phyloP scores from a whole-genome alignment of 2,888 invertebrate species.

The Stenchaetothrips biformis region DNA sequence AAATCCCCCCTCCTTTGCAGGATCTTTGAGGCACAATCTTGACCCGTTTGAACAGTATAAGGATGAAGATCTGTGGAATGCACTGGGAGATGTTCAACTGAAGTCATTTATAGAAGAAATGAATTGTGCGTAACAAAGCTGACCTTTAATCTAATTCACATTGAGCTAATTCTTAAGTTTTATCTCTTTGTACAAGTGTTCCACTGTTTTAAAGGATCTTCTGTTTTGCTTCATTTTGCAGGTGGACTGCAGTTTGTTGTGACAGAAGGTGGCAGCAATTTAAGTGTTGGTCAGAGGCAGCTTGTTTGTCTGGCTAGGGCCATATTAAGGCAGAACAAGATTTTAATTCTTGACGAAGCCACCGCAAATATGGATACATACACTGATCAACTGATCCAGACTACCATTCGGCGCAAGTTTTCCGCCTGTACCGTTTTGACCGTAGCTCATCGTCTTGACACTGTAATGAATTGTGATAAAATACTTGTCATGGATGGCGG shows the following conservation, averaged over 20 bases:
- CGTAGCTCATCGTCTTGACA: conserved; percentile 85
- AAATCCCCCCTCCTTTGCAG: too few species aligned
- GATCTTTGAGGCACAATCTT: conserved; percentile 79
- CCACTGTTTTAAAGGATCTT: not conserved
- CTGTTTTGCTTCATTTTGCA: conserved; percentile 39
- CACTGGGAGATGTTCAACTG: conserved; percentile 66
- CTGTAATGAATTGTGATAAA: conserved; percentile 87
- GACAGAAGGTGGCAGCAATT: conserved; percentile 70
- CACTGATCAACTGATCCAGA: conserved; percentile 80
- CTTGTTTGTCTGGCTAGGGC: conserved; percentile 85
- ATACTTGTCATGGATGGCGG: conserved; percentile 85
- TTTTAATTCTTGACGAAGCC: conserved; percentile 86
- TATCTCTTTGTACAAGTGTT: not conserved
- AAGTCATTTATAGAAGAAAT: conserved; percentile 1
- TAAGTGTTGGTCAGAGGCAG: conserved; percentile 87
- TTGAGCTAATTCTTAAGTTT: not conserved
- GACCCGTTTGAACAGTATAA: conserved; percentile 81
- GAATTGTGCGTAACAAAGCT: not conserved
- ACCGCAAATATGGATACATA: conserved; percentile 90
- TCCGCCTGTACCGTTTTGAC: conserved; percentile 82
- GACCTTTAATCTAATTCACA: not conserved
- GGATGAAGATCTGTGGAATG: conserved; percentile 76
- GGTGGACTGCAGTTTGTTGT: conserved; percentile 62
- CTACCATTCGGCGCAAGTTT: conserved; percentile 75
- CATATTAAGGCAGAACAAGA: conserved; percentile 74